Conservation (phyloP, 2,113 vertebrate species). For the Piliocolobus tephrosceles region DNA sequence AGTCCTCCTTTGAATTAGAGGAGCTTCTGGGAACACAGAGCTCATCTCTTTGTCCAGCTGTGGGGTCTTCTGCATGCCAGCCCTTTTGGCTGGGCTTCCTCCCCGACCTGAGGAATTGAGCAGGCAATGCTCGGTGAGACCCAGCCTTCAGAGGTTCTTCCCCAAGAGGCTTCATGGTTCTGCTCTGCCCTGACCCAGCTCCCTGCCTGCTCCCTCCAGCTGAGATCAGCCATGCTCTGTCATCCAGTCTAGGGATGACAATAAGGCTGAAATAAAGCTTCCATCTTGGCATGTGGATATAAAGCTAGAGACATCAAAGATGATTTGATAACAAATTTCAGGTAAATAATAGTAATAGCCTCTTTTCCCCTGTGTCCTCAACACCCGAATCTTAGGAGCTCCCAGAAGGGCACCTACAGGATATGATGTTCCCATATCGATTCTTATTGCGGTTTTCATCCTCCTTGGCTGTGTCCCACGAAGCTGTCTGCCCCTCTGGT, state of each 20-base stretch:
- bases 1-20: background rate
- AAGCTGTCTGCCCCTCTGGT: conserved; percentile 96
- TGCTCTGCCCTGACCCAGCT: background rate
- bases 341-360: background rate
- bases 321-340: background rate
- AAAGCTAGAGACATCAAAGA: background rate
- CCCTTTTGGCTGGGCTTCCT: background rate
- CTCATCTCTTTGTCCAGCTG: background rate
- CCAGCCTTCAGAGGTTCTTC: background rate
- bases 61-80: background rate
- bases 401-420: conserved; percentile 92
- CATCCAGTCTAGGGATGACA: background rate
- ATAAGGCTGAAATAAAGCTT: background rate
- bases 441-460: conserved; percentile 99
- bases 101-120: background rate
- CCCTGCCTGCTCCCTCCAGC: background rate
- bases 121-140: background rate
- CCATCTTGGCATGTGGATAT: background rate
- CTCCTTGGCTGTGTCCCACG: conserved; percentile 98
- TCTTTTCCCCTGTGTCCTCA: background rate
- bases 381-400: background rate
- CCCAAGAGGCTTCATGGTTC: background rate
- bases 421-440: conserved; percentile 98
- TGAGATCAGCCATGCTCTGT: background rate
- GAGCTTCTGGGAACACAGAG: background rate